These are phyloP conservation scores for Mythimna vitellina DNA, from an alignment of 2,888 invertebrate genomes.

Conservation along the genomic window DNA sequence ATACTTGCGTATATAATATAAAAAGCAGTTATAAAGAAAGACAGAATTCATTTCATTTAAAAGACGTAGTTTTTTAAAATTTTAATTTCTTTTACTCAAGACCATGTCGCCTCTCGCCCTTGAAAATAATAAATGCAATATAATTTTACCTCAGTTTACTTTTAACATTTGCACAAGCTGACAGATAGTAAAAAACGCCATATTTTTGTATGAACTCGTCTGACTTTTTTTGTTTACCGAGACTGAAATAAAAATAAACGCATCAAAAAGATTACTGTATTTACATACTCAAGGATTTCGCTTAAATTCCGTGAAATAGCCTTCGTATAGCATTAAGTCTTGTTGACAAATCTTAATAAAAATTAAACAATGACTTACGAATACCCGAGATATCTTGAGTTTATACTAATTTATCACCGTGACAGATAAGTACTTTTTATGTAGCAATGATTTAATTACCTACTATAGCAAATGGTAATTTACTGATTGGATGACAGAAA, in stretches of 20 bases:
- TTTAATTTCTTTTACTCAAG: neutral
- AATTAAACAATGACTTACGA: constrained; percentile 33
- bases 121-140: constrained; percentile 1
- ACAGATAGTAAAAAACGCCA: constrained; percentile 1
- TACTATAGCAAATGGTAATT: constrained; percentile 3
- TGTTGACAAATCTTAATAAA: constrained; percentile 39
- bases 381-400: constrained; percentile 12
- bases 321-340: constrained; percentile 3
- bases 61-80: too few relatives aligned
- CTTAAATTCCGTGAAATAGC: constrained; percentile 13
- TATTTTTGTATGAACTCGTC: constrained; percentile 15
- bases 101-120: neutral
- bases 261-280: constrained; percentile 31
- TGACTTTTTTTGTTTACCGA: neutral
- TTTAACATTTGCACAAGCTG: neutral
- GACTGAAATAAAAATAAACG: constrained; percentile 16
- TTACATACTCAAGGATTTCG: constrained; percentile 36
- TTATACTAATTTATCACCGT: constrained; percentile 14
- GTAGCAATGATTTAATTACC: constrained; percentile 20
- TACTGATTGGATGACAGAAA: constrained; percentile 13
- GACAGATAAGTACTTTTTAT: constrained; percentile 16
- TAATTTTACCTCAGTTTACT: constrained; percentile 10
- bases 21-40: too few relatives aligned
- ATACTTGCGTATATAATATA: too few relatives aligned
- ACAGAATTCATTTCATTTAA: too few relatives aligned